Percentiles rank a stretch among this genome's conserved stretches.
Conservation (phyloP, 2,113 vertebrate genomes). For the Lagopus leucura region DNA sequence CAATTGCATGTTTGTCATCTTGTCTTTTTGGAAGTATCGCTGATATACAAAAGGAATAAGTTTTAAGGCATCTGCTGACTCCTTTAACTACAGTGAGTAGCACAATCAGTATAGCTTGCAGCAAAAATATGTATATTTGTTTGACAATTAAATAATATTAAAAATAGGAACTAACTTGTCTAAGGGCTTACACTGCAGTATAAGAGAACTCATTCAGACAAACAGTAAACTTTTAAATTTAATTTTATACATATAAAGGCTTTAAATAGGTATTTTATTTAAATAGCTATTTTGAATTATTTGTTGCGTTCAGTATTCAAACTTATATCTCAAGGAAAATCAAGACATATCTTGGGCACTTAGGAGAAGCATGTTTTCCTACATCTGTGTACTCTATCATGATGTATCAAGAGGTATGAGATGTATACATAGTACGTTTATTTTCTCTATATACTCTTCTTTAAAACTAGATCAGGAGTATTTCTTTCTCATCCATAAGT, state of each 20-base stretch:
- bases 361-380: background rate
- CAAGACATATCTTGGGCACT: background rate
- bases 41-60: background rate
- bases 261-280: background rate
- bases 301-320: background rate
- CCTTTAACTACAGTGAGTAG: background rate
- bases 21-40: background rate
- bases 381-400: accelerated
- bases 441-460: background rate
- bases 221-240: background rate
- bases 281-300: background rate
- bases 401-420: background rate
- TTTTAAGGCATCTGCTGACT: background rate
- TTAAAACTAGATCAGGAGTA: background rate
- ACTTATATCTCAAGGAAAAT: background rate
- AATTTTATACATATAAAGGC: background rate
- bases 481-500: background rate
- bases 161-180: background rate
- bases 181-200: background rate
- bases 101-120: background rate
- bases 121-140: background rate
- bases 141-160: background rate
- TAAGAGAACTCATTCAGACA: background rate
- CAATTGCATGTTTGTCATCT: background rate
- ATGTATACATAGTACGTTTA: background rate